A percentile compares a stretch with the other conserved stretches of the same genome.
phyloP scores from a whole-genome alignment of 2,797 vertebrate species.

The Todus mexicanus region DNA sequence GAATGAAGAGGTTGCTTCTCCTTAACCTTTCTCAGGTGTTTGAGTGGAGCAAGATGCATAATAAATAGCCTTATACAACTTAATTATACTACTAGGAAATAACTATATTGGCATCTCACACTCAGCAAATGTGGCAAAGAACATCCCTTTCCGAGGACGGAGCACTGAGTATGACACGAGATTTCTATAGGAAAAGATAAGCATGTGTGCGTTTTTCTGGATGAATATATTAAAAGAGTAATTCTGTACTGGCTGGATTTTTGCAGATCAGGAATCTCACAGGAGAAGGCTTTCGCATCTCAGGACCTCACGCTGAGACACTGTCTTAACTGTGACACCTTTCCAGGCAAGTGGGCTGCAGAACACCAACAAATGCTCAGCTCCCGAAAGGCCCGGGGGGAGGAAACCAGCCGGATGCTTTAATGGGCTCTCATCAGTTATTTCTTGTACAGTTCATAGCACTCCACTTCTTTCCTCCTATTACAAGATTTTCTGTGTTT shows the following conservation, averaged over 20 bases:
- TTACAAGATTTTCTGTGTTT: not conserved
- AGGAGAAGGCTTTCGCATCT: not conserved
- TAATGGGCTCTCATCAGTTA: not conserved
- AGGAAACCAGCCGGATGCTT: not conserved
- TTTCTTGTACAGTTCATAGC: not conserved
- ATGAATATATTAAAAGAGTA: not conserved
- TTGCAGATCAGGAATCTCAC: not conserved
- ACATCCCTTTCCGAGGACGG: not conserved
- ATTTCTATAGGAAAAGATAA: not conserved
- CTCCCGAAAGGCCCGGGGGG: not conserved
- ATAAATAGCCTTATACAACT: not conserved
- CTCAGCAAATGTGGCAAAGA: not conserved
- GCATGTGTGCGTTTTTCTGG: rapidly evolving
- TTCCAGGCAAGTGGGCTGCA: not conserved
- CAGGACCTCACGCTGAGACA: not conserved
- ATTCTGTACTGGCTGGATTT: not conserved
- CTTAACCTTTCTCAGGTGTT: not conserved
- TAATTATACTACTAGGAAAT: not conserved
- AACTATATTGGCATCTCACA: not conserved
- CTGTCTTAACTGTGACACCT: not conserved
- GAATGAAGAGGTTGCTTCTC: not conserved
- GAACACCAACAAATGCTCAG: not conserved
- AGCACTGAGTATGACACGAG: not conserved
- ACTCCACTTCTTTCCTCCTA: too few species aligned
- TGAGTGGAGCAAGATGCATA: not conserved